These are phyloP conservation scores for Myripristis murdjan DNA, from an alignment of 2,797 vertebrate genomes.

Conservation along the genomic window DNA sequence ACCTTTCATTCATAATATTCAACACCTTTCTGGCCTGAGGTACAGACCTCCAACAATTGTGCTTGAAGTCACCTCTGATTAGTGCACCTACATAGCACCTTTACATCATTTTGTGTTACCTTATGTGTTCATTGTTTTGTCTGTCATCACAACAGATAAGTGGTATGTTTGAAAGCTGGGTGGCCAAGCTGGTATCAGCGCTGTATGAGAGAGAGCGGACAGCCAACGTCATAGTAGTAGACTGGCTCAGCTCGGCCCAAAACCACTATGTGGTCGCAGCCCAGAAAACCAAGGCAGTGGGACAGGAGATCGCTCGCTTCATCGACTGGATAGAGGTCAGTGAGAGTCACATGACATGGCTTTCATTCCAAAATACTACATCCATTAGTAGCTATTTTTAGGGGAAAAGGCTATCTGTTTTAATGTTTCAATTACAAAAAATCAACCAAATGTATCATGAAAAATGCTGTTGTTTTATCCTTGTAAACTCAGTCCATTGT, in stretches of 20 bases:
- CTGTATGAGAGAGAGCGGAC: constrained; percentile 81
- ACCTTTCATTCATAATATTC: background rate
- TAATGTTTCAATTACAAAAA: too few relatives aligned
- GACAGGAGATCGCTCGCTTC: constrained; percentile 83
- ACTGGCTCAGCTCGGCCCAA: constrained; percentile 86
- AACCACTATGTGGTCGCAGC: constrained; percentile 87
- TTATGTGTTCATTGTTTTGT: background rate
- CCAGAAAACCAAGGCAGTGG: constrained; percentile 85
- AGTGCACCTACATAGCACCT: background rate
- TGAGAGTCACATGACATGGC: background rate
- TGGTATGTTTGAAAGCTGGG: constrained; percentile 88
- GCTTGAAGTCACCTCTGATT: background rate
- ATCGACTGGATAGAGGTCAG: constrained; percentile 89
- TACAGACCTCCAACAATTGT: background rate
- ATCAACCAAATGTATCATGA: too few relatives aligned
- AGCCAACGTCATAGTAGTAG: constrained; percentile 88
- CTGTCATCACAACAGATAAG: constrained; percentile 77
- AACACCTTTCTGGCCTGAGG: background rate
- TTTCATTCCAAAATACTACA: background rate
- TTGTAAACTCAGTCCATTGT: background rate
- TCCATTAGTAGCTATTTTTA: background rate
- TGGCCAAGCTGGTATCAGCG: constrained; percentile 84
- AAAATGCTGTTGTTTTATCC: background rate
- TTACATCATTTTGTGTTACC: too few relatives aligned
- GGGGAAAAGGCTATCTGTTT: too few relatives aligned